phyloP scores from a whole-genome alignment of 1,140 invertebrate species.

The Tetramorium parvispinum region DNA sequence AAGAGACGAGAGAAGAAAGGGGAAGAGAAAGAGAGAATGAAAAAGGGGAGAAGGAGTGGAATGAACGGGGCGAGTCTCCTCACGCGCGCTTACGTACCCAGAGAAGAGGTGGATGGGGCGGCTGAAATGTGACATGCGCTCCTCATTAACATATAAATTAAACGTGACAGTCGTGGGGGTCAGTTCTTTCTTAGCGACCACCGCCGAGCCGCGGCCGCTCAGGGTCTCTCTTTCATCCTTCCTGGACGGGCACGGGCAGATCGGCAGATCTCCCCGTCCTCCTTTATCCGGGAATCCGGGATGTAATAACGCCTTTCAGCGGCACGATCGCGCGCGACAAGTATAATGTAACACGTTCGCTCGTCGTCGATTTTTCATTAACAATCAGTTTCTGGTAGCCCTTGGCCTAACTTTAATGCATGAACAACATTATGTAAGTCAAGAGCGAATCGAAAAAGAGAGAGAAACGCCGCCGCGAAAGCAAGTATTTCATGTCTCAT shows the following conservation, averaged over 20 bases:
- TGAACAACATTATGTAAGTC: slow-evolving; percentile 3
- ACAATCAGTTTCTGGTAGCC: slow-evolving; percentile 13
- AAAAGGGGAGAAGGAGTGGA: slow-evolving; percentile 58
- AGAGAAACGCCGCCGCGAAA: background rate
- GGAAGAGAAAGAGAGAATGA: slow-evolving; percentile 35
- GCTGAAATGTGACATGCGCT: slow-evolving; percentile 77
- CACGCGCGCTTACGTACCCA: background rate
- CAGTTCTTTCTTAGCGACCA: slow-evolving; percentile 71
- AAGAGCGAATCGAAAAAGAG: slow-evolving; percentile 7
- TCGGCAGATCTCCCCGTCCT: background rate
- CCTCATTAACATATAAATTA: slow-evolving; percentile 81
- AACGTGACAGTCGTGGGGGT: slow-evolving; percentile 76
- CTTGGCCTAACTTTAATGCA: slow-evolving; percentile 37
- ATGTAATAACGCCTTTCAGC: slow-evolving; percentile 6
- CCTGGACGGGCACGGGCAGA: background rate
- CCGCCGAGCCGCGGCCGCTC: slow-evolving; percentile 45
- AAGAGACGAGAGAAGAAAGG: background rate
- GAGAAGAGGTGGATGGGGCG: slow-evolving; percentile 52
- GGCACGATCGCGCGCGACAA: background rate
- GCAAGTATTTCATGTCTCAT: background rate
- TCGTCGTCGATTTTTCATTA: slow-evolving; percentile 34
- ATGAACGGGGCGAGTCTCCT: slow-evolving; percentile 70
- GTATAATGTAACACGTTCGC: background rate
- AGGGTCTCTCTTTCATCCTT: slow-evolving; percentile 52
- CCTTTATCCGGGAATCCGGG: background rate